Conservation (phyloP, 1,140 invertebrate genomes). For the Phenacoccus solenopsis region DNA sequence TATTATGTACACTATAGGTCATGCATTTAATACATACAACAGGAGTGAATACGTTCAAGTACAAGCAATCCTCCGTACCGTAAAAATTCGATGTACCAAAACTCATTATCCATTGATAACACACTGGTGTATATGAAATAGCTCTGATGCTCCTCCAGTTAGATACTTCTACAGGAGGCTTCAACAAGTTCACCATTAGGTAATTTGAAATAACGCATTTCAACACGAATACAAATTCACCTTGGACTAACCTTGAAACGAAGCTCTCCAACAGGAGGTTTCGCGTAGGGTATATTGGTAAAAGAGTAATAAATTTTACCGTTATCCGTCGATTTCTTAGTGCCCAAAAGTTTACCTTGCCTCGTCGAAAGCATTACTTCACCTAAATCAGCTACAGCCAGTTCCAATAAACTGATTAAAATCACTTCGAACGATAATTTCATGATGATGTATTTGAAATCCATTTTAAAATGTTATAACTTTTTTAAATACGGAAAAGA, state of each 20-base stretch:
- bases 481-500: too few relatives aligned
- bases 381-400: too few relatives aligned
- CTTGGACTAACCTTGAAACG: conserved; percentile 35
- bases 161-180: conserved; percentile 7
- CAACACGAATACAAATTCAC: not conserved
- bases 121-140: not conserved
- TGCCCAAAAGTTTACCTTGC: conserved; percentile 35
- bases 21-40: not conserved
- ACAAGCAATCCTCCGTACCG: conserved; percentile 23
- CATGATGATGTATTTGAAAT: too few relatives aligned
- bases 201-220: too few relatives aligned
- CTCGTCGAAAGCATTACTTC: too few relatives aligned
- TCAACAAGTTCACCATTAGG: not conserved
- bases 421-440: too few relatives aligned
- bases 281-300: conserved; percentile 41
- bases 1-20: too few relatives aligned
- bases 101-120: not conserved
- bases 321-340: conserved; percentile 30
- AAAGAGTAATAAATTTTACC: conserved; percentile 42
- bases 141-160: conserved; percentile 19
- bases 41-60: conserved; percentile 23
- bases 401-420: too few relatives aligned
- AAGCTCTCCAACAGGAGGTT: conserved; percentile 35
- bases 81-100: not conserved
- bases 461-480: too few relatives aligned